Evolutionary conservation across 2,888 invertebrate genomes (phyloP).

Genomic region (Coecobrya sp.): DNA sequence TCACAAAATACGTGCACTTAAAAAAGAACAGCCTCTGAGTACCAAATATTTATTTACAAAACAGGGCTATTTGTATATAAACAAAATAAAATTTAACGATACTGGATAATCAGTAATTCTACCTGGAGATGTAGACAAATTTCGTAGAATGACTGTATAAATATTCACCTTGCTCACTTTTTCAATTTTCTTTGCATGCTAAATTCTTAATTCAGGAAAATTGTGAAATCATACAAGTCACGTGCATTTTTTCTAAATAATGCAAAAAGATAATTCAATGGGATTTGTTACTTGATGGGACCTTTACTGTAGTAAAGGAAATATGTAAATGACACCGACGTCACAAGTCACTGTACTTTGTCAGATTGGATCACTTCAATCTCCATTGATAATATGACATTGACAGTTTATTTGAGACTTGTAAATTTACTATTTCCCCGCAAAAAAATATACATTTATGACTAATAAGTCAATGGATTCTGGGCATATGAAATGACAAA

Average conservation of each 20-base stretch:
- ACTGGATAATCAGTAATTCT: neutral
- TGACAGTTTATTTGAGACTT: slow-evolving; percentile 37
- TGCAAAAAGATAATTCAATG: slow-evolving; percentile 2
- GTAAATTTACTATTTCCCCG: neutral
- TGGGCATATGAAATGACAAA: slow-evolving; percentile 1
- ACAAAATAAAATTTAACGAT: neutral
- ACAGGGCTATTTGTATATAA: too few species aligned
- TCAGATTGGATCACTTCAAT: slow-evolving; percentile 19
- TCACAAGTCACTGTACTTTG: slow-evolving; percentile 25
- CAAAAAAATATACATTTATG: neutral
- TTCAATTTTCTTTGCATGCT: neutral
- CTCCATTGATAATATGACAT: slow-evolving; percentile 39
- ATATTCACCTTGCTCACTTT: slow-evolving; percentile 29
- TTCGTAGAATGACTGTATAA: slow-evolving; percentile 9
- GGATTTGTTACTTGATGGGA: too few species aligned
- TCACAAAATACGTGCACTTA: neutral
- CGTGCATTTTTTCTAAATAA: neutral
- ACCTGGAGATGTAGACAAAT: neutral
- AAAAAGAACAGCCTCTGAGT: neutral
- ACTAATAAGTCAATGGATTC: slow-evolving; percentile 16
- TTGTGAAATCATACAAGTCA: neutral
- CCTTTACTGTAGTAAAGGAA: neutral
- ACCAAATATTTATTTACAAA: slow-evolving; percentile 11
- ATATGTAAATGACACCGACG: neutral
- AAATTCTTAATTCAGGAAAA: neutral